These are phyloP conservation scores for Parascotia fuliginaria DNA, from an alignment of 2,888 invertebrate species.

Conservation along the genomic window DNA sequence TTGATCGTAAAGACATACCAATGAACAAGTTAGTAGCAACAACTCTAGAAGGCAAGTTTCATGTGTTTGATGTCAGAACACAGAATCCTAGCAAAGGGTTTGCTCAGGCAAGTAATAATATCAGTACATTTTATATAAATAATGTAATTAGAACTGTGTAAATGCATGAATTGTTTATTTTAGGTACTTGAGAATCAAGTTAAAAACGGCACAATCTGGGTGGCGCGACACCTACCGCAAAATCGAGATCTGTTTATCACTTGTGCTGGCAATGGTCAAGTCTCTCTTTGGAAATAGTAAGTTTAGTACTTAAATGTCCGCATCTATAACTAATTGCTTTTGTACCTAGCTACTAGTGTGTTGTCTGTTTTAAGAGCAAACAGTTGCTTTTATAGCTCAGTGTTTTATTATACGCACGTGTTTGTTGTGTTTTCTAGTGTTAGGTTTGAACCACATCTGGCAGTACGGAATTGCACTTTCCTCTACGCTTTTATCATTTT, in stretches of 20 bases:
- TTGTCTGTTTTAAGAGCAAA: too few relatives aligned
- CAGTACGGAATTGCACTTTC: too few relatives aligned
- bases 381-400: too few relatives aligned
- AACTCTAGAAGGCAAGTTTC: constrained; percentile 95
- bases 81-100: constrained; percentile 95
- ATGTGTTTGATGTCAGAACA: constrained; percentile 95
- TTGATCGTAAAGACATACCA: constrained; percentile 96
- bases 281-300: constrained; percentile 98
- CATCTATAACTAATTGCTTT: background rate
- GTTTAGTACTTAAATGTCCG: constrained; percentile 48
- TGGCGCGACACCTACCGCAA: constrained; percentile 95
- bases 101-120: constrained; percentile 80
- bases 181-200: constrained; percentile 73
- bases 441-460: too few relatives aligned
- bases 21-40: constrained; percentile 98
- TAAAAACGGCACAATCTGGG: constrained; percentile 94
- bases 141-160: too few relatives aligned
- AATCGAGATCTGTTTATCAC: constrained; percentile 97
- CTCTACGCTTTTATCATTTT: too few relatives aligned
- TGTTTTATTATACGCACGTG: too few relatives aligned
- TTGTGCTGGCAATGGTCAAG: constrained; percentile 95
- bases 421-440: too few relatives aligned
- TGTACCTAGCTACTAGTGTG: background rate
- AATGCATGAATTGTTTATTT: constrained; percentile 7
- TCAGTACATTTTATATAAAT: background rate